Conservation (phyloP, 1,140 invertebrate species). For the Dryas iulia region DNA sequence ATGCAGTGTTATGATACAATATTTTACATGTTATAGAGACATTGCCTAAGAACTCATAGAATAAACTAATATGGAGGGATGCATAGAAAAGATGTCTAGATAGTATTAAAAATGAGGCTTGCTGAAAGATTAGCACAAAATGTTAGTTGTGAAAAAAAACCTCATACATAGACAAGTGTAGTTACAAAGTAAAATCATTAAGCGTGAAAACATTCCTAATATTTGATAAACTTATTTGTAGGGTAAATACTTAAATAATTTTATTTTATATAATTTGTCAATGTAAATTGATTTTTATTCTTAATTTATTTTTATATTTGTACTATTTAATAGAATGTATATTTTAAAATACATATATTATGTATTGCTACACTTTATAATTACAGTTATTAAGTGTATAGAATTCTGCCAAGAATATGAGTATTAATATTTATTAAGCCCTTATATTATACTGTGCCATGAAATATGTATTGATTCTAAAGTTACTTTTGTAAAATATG, state of each 20-base stretch:
- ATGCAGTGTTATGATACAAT: slow-evolving; percentile 7
- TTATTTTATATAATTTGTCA: neutral
- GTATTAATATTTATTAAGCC: neutral
- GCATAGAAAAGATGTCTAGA: neutral
- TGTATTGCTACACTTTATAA: too few relatives aligned
- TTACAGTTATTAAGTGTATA: neutral
- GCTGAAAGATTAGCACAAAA: slow-evolving; percentile 15
- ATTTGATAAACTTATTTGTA: neutral
- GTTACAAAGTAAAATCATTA: neutral
- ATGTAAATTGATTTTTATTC: too few relatives aligned
- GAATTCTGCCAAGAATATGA: neutral
- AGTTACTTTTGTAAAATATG: neutral
- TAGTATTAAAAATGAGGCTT: slow-evolving; percentile 13
- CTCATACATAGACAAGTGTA: neutral
- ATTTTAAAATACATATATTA: too few relatives aligned
- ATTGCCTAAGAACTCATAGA: neutral
- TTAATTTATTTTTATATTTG: neutral
- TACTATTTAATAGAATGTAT: neutral
- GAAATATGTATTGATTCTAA: neutral
- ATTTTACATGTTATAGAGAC: slow-evolving; percentile 23
- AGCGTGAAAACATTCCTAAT: neutral
- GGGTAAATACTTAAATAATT: neutral
- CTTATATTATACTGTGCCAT: neutral
- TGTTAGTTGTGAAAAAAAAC: slow-evolving; percentile 10
- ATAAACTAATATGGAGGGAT: neutral